phyloP scores from a whole-genome alignment of 1,140 invertebrate genomes.

The Lepidotrigona ventralis region DNA sequence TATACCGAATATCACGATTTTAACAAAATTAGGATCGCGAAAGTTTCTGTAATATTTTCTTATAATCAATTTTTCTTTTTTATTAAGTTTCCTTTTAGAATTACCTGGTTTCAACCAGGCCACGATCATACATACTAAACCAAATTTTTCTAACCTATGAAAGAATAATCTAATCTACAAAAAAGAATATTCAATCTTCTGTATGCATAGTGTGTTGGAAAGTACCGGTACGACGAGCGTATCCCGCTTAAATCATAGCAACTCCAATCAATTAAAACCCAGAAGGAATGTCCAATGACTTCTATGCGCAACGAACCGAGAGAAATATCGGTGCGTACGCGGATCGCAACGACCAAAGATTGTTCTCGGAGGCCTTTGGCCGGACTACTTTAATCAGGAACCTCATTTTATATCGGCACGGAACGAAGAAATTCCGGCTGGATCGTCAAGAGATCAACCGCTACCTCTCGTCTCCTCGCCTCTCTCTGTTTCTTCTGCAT shows the following conservation, averaged over 20 bases:
- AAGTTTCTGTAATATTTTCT: neutral
- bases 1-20: neutral
- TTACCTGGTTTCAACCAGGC: neutral
- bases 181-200: neutral
- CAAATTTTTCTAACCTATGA: neutral
- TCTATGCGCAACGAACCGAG: neutral
- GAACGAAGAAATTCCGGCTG: constrained; percentile 34
- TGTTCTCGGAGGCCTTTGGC: constrained; percentile 48
- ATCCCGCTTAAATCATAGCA: neutral
- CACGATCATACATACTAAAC: neutral
- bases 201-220: neutral
- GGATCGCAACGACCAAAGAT: constrained; percentile 44
- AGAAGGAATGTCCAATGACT: neutral
- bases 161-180: no score
- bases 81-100: neutral
- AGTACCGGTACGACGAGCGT: neutral
- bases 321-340: neutral
- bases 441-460: constrained; percentile 36
- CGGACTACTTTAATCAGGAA: constrained; percentile 49
- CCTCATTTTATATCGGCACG: constrained; percentile 7
- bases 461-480: no score
- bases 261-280: neutral
- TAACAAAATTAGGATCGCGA: neutral
- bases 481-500: neutral
- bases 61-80: neutral